phyloP scores from a whole-genome alignment of 2,888 invertebrate genomes.

The Antitype chi region DNA sequence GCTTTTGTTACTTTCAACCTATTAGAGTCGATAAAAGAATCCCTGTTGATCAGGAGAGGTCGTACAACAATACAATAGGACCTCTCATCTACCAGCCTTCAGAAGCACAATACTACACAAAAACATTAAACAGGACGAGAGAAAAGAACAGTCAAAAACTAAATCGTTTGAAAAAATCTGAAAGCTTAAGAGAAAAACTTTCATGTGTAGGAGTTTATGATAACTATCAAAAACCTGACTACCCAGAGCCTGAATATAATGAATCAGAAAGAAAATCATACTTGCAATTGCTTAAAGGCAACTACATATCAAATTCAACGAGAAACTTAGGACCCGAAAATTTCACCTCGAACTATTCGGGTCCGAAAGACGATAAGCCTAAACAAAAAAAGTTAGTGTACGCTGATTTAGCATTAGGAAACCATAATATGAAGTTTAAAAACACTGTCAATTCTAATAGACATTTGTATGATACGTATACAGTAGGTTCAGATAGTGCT shows the following conservation, averaged over 20 bases:
- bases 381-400: constrained; percentile 89
- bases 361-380: constrained; percentile 85
- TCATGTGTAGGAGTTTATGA: constrained; percentile 89
- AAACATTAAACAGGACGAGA: constrained; percentile 87
- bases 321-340: constrained; percentile 85
- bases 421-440: constrained; percentile 90
- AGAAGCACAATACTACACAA: constrained; percentile 86
- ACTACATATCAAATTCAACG: constrained; percentile 88
- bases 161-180: constrained; percentile 88
- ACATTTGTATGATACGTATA: constrained; percentile 89
- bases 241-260: constrained; percentile 86
- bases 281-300: constrained; percentile 86
- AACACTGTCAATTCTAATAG: constrained; percentile 91
- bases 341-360: constrained; percentile 81
- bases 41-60: constrained; percentile 85
- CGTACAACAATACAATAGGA: constrained; percentile 87
- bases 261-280: constrained; percentile 87
- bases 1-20: constrained; percentile 92
- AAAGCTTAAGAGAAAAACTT: constrained; percentile 87
- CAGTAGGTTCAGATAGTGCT: constrained; percentile 85
- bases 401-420: constrained; percentile 89
- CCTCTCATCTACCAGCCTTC: constrained; percentile 87
- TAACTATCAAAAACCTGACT: constrained; percentile 87
- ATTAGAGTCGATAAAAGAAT: constrained; percentile 91
- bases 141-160: constrained; percentile 86